Percentiles rank a stretch among this genome's conserved stretches.
phyloP scores from a whole-genome alignment of 1,140 invertebrate species.

The Euwallacea fornicatus region DNA sequence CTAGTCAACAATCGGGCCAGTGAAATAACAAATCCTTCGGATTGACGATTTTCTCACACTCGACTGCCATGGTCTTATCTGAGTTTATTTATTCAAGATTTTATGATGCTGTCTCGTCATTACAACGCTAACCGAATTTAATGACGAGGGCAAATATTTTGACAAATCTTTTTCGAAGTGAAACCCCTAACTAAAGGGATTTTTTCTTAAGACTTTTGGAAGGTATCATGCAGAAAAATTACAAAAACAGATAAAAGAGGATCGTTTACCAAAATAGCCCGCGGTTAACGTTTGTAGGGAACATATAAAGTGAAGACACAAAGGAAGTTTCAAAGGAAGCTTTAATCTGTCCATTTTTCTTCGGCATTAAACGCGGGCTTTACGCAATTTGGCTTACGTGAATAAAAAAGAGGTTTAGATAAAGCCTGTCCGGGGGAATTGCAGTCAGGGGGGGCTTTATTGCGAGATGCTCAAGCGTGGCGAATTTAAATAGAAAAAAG shows the following conservation, averaged over 20 bases:
- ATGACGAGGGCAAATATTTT: constrained; percentile 32
- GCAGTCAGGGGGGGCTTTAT: constrained; percentile 29
- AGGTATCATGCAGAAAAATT: constrained; percentile 34
- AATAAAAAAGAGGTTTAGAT: constrained; percentile 32
- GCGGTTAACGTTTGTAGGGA: constrained; percentile 7
- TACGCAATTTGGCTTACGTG: constrained; percentile 31
- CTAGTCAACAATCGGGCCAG: background rate
- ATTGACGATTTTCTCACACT: constrained; percentile 16
- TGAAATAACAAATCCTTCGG: constrained; percentile 11
- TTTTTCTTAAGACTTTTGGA: constrained; percentile 27
- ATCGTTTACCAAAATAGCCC: constrained; percentile 31
- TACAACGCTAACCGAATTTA: background rate
- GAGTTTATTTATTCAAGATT: constrained; percentile 11
- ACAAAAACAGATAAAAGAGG: constrained; percentile 24
- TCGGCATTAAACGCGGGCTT: constrained; percentile 27
- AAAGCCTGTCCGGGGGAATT: constrained; percentile 26
- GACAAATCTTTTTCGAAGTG: constrained; percentile 33
- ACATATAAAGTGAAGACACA: constrained; percentile 24
- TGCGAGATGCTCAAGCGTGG: constrained; percentile 33
- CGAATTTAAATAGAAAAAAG: constrained; percentile 35
- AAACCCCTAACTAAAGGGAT: constrained; percentile 22
- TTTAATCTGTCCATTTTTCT: constrained; percentile 37
- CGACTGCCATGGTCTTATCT: background rate
- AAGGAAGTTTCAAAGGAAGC: constrained; percentile 29
- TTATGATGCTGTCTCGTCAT: background rate